Evolutionary conservation across 2,797 vertebrate species (phyloP), one percentile per base, ranked within the genome.

Genomic region (Euthynnus affinis): DNA sequence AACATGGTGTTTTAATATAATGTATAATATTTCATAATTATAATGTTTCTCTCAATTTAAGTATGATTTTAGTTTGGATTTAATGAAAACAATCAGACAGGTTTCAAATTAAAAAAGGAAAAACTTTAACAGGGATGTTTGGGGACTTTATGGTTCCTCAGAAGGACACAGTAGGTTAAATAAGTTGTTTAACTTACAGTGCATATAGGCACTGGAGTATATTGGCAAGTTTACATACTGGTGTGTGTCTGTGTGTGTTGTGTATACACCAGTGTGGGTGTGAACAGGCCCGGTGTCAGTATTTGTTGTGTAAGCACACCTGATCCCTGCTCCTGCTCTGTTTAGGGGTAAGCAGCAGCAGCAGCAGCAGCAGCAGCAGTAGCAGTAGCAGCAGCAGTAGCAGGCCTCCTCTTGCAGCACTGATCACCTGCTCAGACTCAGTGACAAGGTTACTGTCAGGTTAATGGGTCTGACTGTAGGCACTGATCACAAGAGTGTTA

Each of bases 301-400:
- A 80, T 92, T 92, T 94, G 88, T 91, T 86, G 82, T 92, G 88
- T 87, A 89, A 92, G 73, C 90, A 90, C 71, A 72, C 72, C 71
- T 70, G 79, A 85, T 88, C 79, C 78, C 66, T 61, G 69, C 46
- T 80, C 9, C 17, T 17, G 20, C 37, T 73, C 56, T 92, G 90
- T 93, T 93, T 92, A 67, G 74, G 74, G 81, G 71, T 90, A 93
- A 92, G 76, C 91, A 91, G 73, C 67, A 46, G 58, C 56, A 91
- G 73, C 70, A 46, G 58, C 56, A 92, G 76, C 90, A 91, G 73
- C 65, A 46, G 58, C 56, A 92, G 76, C 91, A 91, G 73, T 65
- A 46, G 58, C 56, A 74, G 56, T 40, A 25, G 65, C 65, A 81
- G 61, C 59, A 71, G 60, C 52, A 51, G 23, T 48, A 65, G 55